Percentiles rank a stretch among this genome's conserved stretches.
phyloP scores from a whole-genome alignment of 2,113 vertebrate species.

The Dromaius novaehollandiae region DNA sequence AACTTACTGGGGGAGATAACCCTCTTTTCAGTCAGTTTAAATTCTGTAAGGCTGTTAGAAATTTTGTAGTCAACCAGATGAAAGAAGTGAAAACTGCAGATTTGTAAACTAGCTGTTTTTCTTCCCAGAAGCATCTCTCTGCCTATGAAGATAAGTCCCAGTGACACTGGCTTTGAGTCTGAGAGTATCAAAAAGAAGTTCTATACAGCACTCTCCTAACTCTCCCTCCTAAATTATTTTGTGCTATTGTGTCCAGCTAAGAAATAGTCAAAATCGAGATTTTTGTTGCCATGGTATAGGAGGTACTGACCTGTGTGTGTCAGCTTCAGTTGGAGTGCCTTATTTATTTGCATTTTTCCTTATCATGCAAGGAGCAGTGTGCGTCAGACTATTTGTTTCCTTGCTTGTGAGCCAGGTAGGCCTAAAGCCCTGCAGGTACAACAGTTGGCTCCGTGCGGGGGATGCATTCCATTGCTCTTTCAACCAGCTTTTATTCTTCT shows the following conservation, averaged over 20 bases:
- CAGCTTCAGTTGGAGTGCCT: not conserved
- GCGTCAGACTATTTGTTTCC: not conserved
- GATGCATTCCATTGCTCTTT: not conserved
- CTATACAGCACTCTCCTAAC: not conserved
- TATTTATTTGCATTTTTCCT: no score
- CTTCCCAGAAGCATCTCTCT: not conserved
- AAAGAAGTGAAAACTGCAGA: not conserved
- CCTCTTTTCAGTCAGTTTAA: not conserved
- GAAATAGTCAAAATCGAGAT: not conserved
- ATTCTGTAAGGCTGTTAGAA: not conserved
- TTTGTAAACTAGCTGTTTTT: not conserved
- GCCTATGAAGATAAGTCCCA: not conserved
- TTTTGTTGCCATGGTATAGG: not conserved
- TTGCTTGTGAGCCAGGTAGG: not conserved
- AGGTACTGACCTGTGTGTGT: not conserved
- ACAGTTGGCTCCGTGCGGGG: not conserved
- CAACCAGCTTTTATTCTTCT: not conserved
- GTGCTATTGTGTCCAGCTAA: not conserved
- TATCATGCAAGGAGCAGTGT: not conserved
- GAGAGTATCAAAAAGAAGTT: not conserved
- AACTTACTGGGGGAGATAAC: not conserved
- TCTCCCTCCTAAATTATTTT: not conserved
- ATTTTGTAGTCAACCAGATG: not conserved
- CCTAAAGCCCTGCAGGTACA: not conserved
- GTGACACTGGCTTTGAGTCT: not conserved